Percentiles rank a stretch among this genome's conserved stretches.
Conservation (phyloP, 2,113 vertebrate genomes). For the Herpetotheres cachinnans region DNA sequence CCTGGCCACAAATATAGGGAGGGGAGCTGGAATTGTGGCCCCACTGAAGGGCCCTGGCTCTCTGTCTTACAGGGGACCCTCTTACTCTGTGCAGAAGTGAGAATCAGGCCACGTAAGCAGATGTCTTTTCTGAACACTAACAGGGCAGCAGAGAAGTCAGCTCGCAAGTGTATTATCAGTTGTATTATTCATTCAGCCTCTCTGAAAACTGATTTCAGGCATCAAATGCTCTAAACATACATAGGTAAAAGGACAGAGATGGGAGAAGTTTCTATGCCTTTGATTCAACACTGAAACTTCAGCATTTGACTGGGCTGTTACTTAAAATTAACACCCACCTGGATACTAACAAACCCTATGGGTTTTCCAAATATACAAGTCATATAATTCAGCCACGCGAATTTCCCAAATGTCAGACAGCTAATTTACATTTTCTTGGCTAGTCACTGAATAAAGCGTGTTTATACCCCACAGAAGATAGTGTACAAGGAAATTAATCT, state of each 20-base stretch:
- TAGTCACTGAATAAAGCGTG: constrained; percentile 30
- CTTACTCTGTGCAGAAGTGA: fast-evolving
- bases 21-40: background rate
- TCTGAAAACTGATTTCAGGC: background rate
- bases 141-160: background rate
- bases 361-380: constrained; percentile 32
- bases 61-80: fast-evolving
- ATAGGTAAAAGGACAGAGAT: fast-evolving
- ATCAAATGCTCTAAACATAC: background rate
- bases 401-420: constrained; percentile 35
- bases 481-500: constrained; percentile 57
- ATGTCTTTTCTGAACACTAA: background rate
- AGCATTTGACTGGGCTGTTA: background rate
- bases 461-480: constrained; percentile 41
- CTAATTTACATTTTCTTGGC: constrained; percentile 51
- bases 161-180: background rate
- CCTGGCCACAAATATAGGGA: background rate
- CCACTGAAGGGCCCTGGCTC: background rate
- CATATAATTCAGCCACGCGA: constrained; percentile 22
- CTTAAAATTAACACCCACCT: constrained; percentile 21
- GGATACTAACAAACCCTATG: background rate
- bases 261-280: background rate
- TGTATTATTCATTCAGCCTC: background rate
- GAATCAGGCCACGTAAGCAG: fast-evolving
- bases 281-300: background rate